phyloP scores from a whole-genome alignment of 1,140 invertebrate species.

The Dolichoris vasculosae region DNA sequence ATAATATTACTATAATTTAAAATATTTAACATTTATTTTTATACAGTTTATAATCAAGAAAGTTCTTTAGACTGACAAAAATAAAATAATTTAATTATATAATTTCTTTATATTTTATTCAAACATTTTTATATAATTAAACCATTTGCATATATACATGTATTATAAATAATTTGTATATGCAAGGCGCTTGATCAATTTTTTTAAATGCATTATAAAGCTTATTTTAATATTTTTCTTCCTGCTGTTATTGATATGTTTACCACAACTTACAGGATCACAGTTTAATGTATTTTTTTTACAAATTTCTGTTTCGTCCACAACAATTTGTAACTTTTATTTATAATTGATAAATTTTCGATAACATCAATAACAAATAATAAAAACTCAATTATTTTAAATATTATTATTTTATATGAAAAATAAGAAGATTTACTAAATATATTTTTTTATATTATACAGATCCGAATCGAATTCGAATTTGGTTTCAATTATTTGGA shows the following conservation, averaged over 20 bases:
- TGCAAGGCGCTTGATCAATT: not conserved
- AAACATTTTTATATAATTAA: not conserved
- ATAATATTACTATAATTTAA: not conserved
- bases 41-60: not conserved
- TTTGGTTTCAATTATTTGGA: not conserved
- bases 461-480: not conserved
- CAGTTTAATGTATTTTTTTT: not conserved
- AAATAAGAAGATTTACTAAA: not conserved
- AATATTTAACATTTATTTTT: not conserved
- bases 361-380: not conserved
- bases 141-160: not conserved
- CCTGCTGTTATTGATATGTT: constrained; percentile 15
- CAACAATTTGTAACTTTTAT: not conserved
- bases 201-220: not conserved
- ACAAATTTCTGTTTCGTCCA: not conserved
- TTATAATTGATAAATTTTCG: constrained; percentile 6
- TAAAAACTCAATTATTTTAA: not conserved
- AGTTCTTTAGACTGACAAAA: not conserved
- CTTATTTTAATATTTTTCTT: constrained; percentile 12
- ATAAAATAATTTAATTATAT: not conserved
- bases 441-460: not conserved
- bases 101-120: not conserved
- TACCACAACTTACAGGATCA: not conserved
- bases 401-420: not conserved
- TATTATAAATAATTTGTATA: not conserved